phyloP scores from a whole-genome alignment of 2,113 vertebrate genomes.

The Psophia crepitans region DNA sequence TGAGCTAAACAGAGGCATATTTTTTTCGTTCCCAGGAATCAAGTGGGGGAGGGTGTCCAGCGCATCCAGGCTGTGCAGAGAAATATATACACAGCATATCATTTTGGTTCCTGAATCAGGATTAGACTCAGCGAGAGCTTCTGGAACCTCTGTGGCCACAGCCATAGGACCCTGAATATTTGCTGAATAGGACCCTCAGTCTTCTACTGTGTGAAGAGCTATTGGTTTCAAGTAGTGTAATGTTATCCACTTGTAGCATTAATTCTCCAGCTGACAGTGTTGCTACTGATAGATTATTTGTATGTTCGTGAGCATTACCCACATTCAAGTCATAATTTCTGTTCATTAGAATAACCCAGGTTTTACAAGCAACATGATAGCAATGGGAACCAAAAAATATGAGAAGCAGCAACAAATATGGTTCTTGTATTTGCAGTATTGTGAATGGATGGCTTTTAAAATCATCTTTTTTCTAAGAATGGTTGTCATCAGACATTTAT shows the following conservation, averaged over 20 bases:
- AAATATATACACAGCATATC: slow-evolving; percentile 68
- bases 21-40: slow-evolving; percentile 58
- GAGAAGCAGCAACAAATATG: not conserved
- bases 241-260: slow-evolving; percentile 35
- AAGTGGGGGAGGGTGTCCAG: slow-evolving; percentile 59
- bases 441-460: not conserved
- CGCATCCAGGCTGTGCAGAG: slow-evolving; percentile 51
- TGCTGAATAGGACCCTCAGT: slow-evolving; percentile 66
- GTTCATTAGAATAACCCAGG: slow-evolving; percentile 11
- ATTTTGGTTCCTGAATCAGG: slow-evolving; percentile 71
- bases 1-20: slow-evolving; percentile 32
- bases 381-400: not conserved
- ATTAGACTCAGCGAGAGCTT: slow-evolving; percentile 58
- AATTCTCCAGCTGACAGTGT: slow-evolving; percentile 11
- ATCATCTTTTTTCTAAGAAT: not conserved
- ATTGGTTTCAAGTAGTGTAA: slow-evolving; percentile 24
- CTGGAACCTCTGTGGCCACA: slow-evolving; percentile 60
- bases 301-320: slow-evolving; percentile 10
- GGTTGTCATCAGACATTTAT: not conserved
- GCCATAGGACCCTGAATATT: slow-evolving; percentile 60
- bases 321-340: not conserved
- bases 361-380: slow-evolving; percentile 11
- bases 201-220: slow-evolving; percentile 61
- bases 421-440: slow-evolving; percentile 6
- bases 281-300: slow-evolving; percentile 20